Percentiles rank a stretch among this genome's conserved stretches.
phyloP scores from a whole-genome alignment of 2,113 vertebrate species.

The Perognathus longimembris region DNA sequence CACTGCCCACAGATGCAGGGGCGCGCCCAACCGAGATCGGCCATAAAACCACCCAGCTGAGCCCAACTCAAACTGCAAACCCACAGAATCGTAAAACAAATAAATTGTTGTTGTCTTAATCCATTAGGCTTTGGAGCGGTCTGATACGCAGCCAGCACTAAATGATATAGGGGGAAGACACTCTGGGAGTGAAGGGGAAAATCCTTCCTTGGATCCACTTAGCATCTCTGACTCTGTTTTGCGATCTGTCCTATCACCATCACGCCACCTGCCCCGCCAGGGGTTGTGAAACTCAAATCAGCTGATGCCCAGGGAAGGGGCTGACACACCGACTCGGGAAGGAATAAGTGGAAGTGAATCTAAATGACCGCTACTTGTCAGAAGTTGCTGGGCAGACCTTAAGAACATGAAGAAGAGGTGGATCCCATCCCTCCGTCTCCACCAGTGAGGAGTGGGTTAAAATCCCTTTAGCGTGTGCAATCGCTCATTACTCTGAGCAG shows the following conservation, averaged over 20 bases:
- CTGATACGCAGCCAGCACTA: background rate
- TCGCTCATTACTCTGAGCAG: background rate
- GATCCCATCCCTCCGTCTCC: background rate
- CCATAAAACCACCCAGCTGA: constrained; percentile 24
- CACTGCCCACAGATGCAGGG: background rate
- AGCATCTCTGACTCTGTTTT: background rate
- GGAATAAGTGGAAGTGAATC: too few relatives aligned
- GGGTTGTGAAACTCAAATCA: background rate
- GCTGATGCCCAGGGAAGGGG: background rate
- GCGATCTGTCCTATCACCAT: background rate
- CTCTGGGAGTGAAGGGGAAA: background rate
- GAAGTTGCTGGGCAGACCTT: background rate
- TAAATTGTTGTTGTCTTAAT: background rate
- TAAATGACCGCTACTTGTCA: background rate
- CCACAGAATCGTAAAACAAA: background rate
- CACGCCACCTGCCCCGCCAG: constrained; percentile 69
- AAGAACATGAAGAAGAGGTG: background rate
- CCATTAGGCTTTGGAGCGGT: background rate
- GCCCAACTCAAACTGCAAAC: background rate
- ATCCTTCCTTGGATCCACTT: background rate
- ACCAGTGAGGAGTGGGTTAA: background rate
- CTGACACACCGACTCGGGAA: background rate
- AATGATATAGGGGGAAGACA: background rate
- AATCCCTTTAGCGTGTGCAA: background rate
- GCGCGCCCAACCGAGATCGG: background rate